phyloP scores from a whole-genome alignment of 2,797 vertebrate genomes.

The Champsocephalus gunnari region DNA sequence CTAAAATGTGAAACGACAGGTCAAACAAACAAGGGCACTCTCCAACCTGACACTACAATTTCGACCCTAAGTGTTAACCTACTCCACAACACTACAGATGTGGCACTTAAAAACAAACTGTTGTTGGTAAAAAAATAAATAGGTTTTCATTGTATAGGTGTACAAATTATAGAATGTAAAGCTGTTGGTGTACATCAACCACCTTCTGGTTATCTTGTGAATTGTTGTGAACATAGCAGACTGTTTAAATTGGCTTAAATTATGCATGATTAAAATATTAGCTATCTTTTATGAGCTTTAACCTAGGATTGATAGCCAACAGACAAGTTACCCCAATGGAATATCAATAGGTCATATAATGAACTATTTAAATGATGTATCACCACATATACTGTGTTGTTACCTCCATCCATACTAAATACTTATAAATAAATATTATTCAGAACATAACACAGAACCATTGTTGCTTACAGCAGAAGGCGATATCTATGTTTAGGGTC shows the following conservation, averaged over 20 bases:
- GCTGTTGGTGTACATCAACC: background rate
- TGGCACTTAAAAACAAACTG: background rate
- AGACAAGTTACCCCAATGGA: background rate
- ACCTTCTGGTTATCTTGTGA: background rate
- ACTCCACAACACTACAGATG: background rate
- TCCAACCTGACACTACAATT: background rate
- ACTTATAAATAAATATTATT: background rate
- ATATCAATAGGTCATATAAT: background rate
- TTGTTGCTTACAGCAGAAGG: constrained; percentile 5
- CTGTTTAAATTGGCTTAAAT: background rate
- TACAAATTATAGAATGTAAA: background rate
- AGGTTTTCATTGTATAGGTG: background rate
- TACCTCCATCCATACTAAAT: constrained; percentile 3
- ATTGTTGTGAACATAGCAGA: background rate
- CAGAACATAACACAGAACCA: background rate
- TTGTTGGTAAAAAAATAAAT: background rate
- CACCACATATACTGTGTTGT: background rate
- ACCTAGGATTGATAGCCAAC: background rate
- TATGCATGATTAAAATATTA: background rate
- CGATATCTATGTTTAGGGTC: constrained; percentile 1
- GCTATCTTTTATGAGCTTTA: constrained; percentile 2
- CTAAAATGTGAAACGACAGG: constrained; percentile 37
- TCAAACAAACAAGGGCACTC: constrained; percentile 30
- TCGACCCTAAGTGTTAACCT: background rate
- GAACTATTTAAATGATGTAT: background rate